These are phyloP conservation scores for Onychomys torridus DNA, from an alignment of 2,797 vertebrate species.

Conservation along the genomic window DNA sequence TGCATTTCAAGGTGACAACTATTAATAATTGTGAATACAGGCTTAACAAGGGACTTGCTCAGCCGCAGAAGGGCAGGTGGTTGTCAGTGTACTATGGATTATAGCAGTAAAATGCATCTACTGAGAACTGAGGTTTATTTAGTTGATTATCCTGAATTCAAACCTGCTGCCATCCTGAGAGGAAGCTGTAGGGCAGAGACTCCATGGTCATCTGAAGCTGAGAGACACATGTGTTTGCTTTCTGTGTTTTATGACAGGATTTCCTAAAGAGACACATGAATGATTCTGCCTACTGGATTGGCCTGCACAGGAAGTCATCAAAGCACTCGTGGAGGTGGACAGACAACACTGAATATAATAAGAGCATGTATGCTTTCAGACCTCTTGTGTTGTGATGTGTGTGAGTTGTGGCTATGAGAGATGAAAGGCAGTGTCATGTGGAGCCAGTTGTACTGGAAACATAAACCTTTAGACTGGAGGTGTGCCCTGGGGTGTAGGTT, in stretches of 20 bases:
- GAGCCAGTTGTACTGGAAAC: no score
- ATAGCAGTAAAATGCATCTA: not conserved
- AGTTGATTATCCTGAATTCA: not conserved
- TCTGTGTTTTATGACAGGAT: slow-evolving; percentile 15
- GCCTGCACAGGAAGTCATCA: slow-evolving; percentile 26
- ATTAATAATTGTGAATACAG: no score
- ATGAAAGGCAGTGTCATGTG: not conserved
- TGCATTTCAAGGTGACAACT: no score
- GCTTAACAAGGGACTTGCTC: no score
- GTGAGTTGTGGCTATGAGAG: not conserved
- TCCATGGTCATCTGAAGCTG: not conserved
- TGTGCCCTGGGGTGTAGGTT: no score
- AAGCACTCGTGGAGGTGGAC: not conserved
- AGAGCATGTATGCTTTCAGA: not conserved
- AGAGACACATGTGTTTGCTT: not conserved
- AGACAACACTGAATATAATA: not conserved
- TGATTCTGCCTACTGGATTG: not conserved
- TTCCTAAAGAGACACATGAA: slow-evolving; percentile 12
- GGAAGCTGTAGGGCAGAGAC: not conserved
- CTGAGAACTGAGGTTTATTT: not conserved
- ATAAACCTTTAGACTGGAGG: not conserved
- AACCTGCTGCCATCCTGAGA: not conserved
- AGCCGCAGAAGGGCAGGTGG: no score
- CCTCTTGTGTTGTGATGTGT: not conserved
- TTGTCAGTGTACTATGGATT: not conserved